These are phyloP conservation scores for Diachasmimorpha longicaudata DNA, from an alignment of 1,140 invertebrate genomes.

Conservation along the genomic window DNA sequence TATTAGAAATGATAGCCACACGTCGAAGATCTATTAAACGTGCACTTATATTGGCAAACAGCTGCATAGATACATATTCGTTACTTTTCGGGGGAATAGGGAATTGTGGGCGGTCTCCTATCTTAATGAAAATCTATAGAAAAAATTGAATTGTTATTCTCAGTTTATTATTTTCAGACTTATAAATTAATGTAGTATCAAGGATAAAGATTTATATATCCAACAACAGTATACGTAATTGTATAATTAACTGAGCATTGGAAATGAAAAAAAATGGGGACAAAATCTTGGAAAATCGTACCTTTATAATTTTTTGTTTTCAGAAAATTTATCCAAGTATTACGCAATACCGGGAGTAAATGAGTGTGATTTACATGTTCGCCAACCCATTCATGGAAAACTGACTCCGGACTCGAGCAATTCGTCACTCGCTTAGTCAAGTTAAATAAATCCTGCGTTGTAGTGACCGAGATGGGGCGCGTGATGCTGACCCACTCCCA, in stretches of 20 bases:
- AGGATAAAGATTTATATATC: no score
- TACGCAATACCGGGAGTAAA: not conserved
- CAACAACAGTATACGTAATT: no score
- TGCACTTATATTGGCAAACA: slow-evolving; percentile 2
- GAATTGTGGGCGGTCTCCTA: not conserved
- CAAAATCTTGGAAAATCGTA: no score
- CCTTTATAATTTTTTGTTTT: not conserved
- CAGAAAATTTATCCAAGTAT: not conserved
- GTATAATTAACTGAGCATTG: no score
- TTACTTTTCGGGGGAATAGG: not conserved
- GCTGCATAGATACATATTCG: not conserved
- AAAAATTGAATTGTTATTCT: no score
- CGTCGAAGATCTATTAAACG: not conserved
- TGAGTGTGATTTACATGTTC: not conserved
- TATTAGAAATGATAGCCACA: not conserved
- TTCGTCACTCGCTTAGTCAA: not conserved
- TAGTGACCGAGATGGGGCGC: not conserved
- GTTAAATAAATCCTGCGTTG: not conserved
- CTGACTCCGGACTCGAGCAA: not conserved
- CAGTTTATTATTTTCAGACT: no score
- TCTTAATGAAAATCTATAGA: no score
- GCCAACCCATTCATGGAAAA: not conserved
- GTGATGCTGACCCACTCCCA: not conserved
- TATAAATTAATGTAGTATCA: no score
- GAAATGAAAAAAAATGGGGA: no score